These are phyloP conservation scores for Cataglyphis albicans DNA, from an alignment of 2,888 invertebrate genomes.

Conservation along the genomic window DNA sequence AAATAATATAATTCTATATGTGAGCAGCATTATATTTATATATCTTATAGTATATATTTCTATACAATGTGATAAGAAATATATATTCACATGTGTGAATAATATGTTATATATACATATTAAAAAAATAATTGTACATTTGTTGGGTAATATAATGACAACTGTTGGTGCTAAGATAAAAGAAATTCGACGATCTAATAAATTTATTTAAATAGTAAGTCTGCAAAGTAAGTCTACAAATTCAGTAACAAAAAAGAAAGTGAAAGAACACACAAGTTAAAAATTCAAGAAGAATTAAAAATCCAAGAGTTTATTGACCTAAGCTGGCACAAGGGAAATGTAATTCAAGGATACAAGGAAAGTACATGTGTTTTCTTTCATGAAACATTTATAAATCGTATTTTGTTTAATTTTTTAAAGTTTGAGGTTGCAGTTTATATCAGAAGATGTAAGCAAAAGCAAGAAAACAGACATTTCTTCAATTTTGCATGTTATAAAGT, in stretches of 20 bases:
- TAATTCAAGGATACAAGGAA: constrained; percentile 10
- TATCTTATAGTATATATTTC: neutral
- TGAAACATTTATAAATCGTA: constrained; percentile 9
- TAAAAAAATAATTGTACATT: neutral
- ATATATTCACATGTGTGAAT: neutral
- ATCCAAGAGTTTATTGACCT: constrained; percentile 15
- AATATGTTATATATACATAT: constrained; percentile 1
- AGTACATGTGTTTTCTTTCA: neutral
- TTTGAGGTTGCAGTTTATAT: neutral
- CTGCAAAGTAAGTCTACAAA: neutral
- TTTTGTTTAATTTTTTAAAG: neutral
- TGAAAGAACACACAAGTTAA: neutral
- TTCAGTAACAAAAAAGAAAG: neutral
- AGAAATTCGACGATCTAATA: neutral
- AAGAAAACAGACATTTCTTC: neutral
- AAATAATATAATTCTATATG: neutral
- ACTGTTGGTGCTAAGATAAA: neutral
- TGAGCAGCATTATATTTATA: neutral
- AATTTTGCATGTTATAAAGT: neutral
- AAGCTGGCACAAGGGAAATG: neutral
- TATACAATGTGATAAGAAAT: neutral
- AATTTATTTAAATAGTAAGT: neutral
- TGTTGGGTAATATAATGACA: neutral
- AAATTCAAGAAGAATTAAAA: constrained; percentile 13
- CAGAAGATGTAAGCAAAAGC: neutral